Evolutionary conservation across 2,888 invertebrate genomes (phyloP).

Genomic region (Synanthedon myopaeformis): DNA sequence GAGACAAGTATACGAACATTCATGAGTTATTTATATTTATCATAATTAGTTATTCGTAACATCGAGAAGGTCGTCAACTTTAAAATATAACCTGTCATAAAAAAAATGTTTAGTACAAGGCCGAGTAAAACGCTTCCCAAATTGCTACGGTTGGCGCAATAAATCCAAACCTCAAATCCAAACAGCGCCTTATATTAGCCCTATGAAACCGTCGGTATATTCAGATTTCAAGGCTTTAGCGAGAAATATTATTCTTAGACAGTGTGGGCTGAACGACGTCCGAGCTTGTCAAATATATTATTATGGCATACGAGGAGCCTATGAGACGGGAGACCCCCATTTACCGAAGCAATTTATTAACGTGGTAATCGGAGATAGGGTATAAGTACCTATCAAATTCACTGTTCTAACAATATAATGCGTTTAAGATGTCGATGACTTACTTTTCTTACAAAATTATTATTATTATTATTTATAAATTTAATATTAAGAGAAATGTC

Average conservation of each 20-base stretch:
- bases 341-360: background rate
- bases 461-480: too few species aligned
- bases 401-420: too few species aligned
- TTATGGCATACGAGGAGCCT: background rate
- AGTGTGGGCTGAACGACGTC: background rate
- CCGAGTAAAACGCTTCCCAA: constrained; percentile 5
- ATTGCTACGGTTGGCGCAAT: constrained; percentile 16
- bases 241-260: constrained; percentile 16
- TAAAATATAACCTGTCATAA: background rate
- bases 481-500: too few species aligned
- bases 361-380: background rate
- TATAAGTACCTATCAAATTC: too few species aligned
- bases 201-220: constrained; percentile 11
- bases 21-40: too few species aligned
- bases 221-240: constrained; percentile 14
- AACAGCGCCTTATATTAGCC: constrained; percentile 7
- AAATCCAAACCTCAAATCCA: constrained; percentile 17
- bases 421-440: too few species aligned
- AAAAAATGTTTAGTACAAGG: background rate
- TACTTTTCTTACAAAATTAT: too few species aligned
- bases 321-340: background rate
- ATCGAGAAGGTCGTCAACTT: background rate
- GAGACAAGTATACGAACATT: too few species aligned
- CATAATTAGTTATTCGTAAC: background rate
- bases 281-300: background rate